Evolutionary conservation across 2,888 invertebrate genomes (phyloP).

Genomic region (Heliconius ismenius): DNA sequence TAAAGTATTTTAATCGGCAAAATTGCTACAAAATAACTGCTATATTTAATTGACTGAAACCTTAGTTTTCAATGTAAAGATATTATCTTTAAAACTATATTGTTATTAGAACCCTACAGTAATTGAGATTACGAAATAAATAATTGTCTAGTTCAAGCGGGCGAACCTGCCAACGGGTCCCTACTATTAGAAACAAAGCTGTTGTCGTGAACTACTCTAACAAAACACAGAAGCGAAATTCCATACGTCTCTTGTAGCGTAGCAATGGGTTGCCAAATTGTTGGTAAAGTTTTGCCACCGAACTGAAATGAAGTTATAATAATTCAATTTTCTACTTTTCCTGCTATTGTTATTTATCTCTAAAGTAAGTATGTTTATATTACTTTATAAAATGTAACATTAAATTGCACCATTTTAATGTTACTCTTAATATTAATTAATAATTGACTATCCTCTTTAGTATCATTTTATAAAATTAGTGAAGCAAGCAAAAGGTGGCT

Average conservation of each 20-base stretch:
- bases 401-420: background rate
- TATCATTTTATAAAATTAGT: background rate
- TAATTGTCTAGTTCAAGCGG: too few relatives aligned
- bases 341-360: background rate
- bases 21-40: too few relatives aligned
- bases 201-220: background rate
- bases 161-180: too few relatives aligned
- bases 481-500: background rate
- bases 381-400: background rate
- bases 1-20: too few relatives aligned
- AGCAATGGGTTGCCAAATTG: slow-evolving; percentile 3
- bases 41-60: too few relatives aligned
- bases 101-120: too few relatives aligned
- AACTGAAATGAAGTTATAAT: background rate
- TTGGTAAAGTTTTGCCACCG: background rate
- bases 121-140: too few relatives aligned
- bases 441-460: background rate
- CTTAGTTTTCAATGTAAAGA: too few relatives aligned
- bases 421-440: background rate
- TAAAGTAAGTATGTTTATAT: background rate
- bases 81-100: too few relatives aligned
- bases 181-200: background rate
- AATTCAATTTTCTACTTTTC: background rate
- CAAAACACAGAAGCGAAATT: background rate
- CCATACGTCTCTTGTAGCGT: slow-evolving; percentile 1